phyloP scores from a whole-genome alignment of 2,888 invertebrate genomes.

The Eutolmus rufibarbis region DNA sequence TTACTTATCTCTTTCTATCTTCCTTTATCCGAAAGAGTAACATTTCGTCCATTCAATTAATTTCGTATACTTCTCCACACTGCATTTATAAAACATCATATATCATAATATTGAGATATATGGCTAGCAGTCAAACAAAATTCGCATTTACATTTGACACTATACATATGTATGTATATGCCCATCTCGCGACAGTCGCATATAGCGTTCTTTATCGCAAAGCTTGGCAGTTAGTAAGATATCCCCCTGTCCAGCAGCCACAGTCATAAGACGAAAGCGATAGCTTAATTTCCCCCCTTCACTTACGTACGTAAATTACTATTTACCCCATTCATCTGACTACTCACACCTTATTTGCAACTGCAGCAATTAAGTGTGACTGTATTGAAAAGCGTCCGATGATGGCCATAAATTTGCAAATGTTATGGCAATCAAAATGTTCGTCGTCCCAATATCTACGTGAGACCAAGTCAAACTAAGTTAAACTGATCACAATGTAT shows the following conservation, averaged over 20 bases:
- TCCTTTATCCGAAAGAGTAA: not conserved
- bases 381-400: not conserved
- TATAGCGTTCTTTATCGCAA: not conserved
- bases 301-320: not conserved
- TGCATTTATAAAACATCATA: not conserved
- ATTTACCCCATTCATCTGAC: not conserved
- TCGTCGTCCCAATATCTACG: not conserved
- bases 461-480: not conserved
- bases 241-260: not conserved
- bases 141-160: not conserved
- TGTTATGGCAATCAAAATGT: not conserved
- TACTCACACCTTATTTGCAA: not conserved
- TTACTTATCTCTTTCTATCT: not conserved
- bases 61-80: not conserved
- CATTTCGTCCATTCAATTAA: not conserved
- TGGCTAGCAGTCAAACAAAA: not conserved
- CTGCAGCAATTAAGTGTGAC: not conserved
- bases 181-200: not conserved
- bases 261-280: not conserved
- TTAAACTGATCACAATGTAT: slow-evolving; percentile 17
- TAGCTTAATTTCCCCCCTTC: not conserved
- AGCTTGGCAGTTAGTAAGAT: not conserved
- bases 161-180: too few species aligned
- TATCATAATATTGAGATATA: not conserved
- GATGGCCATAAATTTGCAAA: not conserved